phyloP scores from a whole-genome alignment of 2,113 vertebrate species.

The Chunga burmeisteri region DNA sequence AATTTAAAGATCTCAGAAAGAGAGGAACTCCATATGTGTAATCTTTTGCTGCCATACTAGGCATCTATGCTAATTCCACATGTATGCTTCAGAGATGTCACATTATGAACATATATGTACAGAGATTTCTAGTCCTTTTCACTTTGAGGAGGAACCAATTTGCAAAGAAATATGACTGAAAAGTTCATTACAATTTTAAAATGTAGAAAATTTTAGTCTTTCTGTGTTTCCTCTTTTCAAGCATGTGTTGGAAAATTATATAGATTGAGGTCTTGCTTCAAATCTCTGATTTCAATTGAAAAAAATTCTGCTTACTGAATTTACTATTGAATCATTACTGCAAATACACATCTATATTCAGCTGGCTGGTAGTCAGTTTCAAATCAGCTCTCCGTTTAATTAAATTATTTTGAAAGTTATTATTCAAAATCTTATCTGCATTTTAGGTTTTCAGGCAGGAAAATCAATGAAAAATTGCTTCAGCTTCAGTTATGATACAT shows the following conservation, averaged over 20 bases:
- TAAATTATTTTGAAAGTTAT: background rate
- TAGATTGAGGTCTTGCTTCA: background rate
- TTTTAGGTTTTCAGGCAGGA: background rate
- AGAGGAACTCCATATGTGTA: background rate
- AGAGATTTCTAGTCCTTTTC: background rate
- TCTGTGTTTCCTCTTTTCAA: background rate
- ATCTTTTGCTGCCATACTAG: background rate
- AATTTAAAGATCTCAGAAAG: background rate
- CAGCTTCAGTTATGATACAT: background rate
- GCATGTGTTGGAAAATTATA: background rate
- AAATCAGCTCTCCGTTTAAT: background rate
- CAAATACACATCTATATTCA: background rate
- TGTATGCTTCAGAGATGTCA: background rate
- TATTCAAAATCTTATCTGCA: background rate
- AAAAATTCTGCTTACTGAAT: background rate
- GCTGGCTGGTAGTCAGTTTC: background rate
- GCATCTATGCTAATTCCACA: accelerated
- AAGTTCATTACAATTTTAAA: background rate
- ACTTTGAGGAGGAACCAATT: background rate
- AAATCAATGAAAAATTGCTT: background rate
- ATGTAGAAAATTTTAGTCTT: background rate
- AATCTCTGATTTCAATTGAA: background rate
- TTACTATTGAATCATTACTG: background rate
- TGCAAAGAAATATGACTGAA: background rate
- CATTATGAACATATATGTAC: background rate